Base-by-base conservation (phyloP, 2,888 invertebrate species). In the Eulithis testata region DNA sequence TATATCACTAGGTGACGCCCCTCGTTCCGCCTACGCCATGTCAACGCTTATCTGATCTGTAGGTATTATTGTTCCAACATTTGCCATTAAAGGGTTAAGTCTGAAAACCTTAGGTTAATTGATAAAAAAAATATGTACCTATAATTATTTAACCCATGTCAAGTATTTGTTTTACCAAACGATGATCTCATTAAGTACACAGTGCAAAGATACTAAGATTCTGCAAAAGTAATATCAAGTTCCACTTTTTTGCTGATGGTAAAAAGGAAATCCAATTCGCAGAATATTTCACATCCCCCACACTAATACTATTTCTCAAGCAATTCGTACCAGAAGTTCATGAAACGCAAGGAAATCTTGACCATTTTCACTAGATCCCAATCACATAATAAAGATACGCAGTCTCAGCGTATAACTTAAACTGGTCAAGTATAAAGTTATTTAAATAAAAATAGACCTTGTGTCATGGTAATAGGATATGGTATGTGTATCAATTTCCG, bases 401-500 rank as follows among this genome's bases (percentile, higher is more conserved):
- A 45, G 9, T 9, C n/a, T 43, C 43, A 2, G 7, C 74, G 89
- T 69, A 83, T 87, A 80, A 53, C 56, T 69, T 66, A 76, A 71
- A 80, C 71, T 85, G 85, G 86, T 55, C 75, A 63, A 69, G 60
- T 63, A 73, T 59, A 62, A 57, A 37, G 47, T 52, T 60, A 59
- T 60, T 63, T 64, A 70, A 59, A 67, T 66, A 47, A 83, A 81
- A 77, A 66, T 77, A 59, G 59, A 70, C 81, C 75, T 74, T 87
- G 82, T 74, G 6, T 9, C 31, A 69, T 62, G 67, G 59, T 14
- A 53, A 73, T 82, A 84, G 75, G 73, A 72, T 66, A 64, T 67
- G 65, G 63, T 65, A 62, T 61, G 86, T 88, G 86, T 92, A 91
- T 91, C 91, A 91, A 92, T 91, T 91, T 92, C 88, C 86, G 87